These are phyloP conservation scores for Fregetta grallaria DNA, from an alignment of 2,113 vertebrate genomes.

Conservation along the genomic window DNA sequence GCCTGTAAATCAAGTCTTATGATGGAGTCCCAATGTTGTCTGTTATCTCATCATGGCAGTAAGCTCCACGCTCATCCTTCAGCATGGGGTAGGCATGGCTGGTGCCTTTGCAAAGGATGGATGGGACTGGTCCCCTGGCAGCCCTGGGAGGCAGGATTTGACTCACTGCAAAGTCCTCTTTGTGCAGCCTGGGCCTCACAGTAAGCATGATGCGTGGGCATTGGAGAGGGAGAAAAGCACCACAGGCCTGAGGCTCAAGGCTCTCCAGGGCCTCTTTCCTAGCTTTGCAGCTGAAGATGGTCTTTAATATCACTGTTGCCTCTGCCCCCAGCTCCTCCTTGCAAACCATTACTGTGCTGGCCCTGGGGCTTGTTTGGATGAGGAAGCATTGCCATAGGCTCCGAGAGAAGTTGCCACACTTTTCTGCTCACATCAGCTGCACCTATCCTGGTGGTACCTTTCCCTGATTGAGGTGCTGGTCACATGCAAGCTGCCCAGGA, in stretches of 20 bases:
- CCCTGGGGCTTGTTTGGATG: not conserved
- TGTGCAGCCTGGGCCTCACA: not conserved
- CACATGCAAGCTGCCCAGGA: not conserved
- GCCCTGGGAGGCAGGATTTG: not conserved
- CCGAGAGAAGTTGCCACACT: not conserved
- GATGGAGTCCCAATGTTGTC: not conserved
- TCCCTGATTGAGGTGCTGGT: not conserved
- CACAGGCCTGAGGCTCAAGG: not conserved
- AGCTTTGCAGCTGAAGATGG: not conserved
- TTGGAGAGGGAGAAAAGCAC: not conserved
- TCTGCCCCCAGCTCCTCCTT: not conserved
- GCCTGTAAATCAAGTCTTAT: not conserved
- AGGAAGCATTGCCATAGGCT: not conserved
- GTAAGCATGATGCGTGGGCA: not conserved
- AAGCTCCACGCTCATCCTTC: not conserved
- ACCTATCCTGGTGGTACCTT: not conserved
- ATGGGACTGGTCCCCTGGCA: not conserved
- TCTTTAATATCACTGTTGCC: not conserved
- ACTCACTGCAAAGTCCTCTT: not conserved
- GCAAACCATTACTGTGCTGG: not conserved
- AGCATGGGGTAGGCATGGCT: not conserved
- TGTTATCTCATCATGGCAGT: not conserved
- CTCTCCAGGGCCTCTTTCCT: not conserved
- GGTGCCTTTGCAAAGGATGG: not conserved
- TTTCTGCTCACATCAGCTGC: not conserved